Evolutionary conservation across 92 coral and sea anemone genomes (phyloP), one percentile per base, ranked within the genome.

Genomic region (Heliopora coerulea): DNA sequence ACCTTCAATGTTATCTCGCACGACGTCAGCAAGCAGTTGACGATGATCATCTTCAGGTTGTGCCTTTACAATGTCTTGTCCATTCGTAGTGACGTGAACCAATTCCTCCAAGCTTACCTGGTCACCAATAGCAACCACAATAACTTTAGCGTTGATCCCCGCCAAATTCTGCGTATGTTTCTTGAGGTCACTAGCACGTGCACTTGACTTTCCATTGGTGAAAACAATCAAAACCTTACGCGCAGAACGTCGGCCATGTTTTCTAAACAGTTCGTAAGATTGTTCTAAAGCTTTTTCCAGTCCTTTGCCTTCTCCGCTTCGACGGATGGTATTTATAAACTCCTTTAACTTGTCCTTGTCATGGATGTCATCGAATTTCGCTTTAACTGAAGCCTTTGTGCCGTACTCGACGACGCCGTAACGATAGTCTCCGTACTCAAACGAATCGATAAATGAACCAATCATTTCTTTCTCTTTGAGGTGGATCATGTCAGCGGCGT

Each of bases 371-470:
- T 70, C 77, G 41, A 70, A 70, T 17, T 70, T 70, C 31, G 77
- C 77, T 54, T 70, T 70, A 28, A 70, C 77, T 0, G 77, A 70
- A 8, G 77, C 77, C 35, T 70, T 70, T 0, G 77, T 50, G 17
- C 77, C 77, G 49, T 70, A 70, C 23, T 70, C 77, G 3, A 70
- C 77, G 62, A 70, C 77, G 44, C 77, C 77, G 32, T 70, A 70
- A 13, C 77, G 77, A 70, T 70, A 70, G 33, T 70, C 77, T 33
- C 77, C 77, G 77, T 26, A 70, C 63, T 70, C 77, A 31, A 70
- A 70, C 50, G 77, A 70, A 58, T 70, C 77, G 3, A 70, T 54
- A 54, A 70, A 70, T 23, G 77, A 52, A 15, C 77, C 77, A 54
- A 70, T 70, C 77, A 70, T 70, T 40, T 30, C 62, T 28, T 70